Evolutionary conservation across 2,113 vertebrate genomes (phyloP), one percentile per base, ranked within the genome.

Genomic region (Amazona vittata): DNA sequence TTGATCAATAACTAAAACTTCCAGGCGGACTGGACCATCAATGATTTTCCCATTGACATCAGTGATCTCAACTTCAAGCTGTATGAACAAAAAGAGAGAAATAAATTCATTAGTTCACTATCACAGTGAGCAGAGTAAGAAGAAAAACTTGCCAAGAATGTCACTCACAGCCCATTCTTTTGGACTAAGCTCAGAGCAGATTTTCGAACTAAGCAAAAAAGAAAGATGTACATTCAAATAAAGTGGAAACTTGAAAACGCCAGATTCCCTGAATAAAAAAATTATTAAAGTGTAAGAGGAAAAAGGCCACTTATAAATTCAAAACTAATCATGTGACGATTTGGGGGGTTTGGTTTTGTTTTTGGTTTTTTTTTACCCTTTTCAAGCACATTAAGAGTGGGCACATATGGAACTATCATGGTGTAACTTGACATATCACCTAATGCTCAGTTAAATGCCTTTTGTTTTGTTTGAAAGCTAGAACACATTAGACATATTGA

Each of bases 31-130:
- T 0, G 99, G 99, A 3, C 98, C 99, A 29, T 99, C 99, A 0
- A 99, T 88, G 15, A 98, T 96, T 64, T 98, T 99, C 33, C 99
- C 99, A 6, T 67, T 97, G 28, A 96, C 84, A 73, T 99, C 99
- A 10, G 96, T 98, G 31, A 98, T 98, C 74, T 99, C 99, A 21
- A 99, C 99, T 60, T 99, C 98, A 60, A 99, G 98, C 99, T 99
- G 94, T 57, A 46, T 1, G 53, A 75, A 33, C 57, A 96, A 49
- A 85, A 31, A 95, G 10, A 93, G 68, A 31, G 35, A 53, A 90
- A 35, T 14, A 80, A 84, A 79, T 49, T n/a, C 52, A 33, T 97
- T 75, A 88, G 46, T 17, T 89, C n/a, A 12, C 28, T 73, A 73
- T 13, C 67, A 90, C 18, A 70, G 53, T 20, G 89, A 92, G 70